Evolutionary conservation across 1,140 invertebrate species (phyloP).

Genomic region (Akabosia matsudoensis): DNA sequence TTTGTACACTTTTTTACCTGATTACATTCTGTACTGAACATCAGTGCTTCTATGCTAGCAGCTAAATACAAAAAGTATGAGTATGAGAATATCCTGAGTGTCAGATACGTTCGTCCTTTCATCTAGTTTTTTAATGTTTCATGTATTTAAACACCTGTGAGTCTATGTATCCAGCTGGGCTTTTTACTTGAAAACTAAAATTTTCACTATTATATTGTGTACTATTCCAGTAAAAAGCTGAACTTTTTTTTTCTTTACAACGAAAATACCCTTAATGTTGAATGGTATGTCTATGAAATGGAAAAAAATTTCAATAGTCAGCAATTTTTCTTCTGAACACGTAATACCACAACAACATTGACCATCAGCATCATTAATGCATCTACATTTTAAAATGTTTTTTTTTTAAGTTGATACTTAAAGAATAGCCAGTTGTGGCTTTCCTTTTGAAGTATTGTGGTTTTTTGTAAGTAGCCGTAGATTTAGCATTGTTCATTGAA

Average conservation of each 20-base stretch:
- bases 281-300: too few species aligned
- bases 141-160: neutral
- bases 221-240: too few species aligned
- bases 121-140: neutral
- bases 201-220: neutral
- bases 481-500: neutral
- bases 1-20: neutral
- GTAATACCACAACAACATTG: too few species aligned
- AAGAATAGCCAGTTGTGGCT: neutral
- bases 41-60: too few species aligned
- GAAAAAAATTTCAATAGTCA: too few species aligned
- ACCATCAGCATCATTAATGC: neutral
- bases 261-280: too few species aligned
- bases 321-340: too few species aligned
- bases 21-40: neutral
- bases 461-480: neutral
- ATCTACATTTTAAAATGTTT: neutral
- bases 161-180: constrained; percentile 1
- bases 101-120: neutral
- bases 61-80: too few species aligned
- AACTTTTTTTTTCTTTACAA: neutral
- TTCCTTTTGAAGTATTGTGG: neutral
- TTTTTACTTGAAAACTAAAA: neutral
- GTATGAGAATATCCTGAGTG: too few species aligned
- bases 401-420: too few species aligned